Evolutionary conservation across 2,888 invertebrate genomes (phyloP), one percentile per base, ranked within the genome.

Genomic region (Amblyjoppa proteus): DNA sequence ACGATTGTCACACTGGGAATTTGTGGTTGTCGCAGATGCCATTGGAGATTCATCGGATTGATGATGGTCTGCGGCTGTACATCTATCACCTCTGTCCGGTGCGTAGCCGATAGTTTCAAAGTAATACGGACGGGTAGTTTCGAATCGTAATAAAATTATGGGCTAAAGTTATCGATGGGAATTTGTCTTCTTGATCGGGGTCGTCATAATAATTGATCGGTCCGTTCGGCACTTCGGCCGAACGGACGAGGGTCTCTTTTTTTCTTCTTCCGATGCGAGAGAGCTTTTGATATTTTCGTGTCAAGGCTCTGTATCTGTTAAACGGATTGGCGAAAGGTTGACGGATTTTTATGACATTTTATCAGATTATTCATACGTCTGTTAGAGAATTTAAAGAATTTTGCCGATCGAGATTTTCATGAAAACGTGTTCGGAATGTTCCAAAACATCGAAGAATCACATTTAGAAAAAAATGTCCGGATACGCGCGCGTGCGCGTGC

Each of bases 1-100:
- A 88, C 89, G 89, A 91, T 91, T 91, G 90, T 91, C 90, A 89
- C 90, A 87, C 86, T 90, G 91, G 91, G 91, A 90, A 90, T 90
- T 91, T 89, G 90, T 86, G 86, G 88, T 89, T 20, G 51, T 68
- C 51, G 49, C 80, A 69, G 80, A 84, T 84, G 74, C 75, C 84
- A 71, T 84, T 81, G 80, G 80, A 75, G 84, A 84, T 84, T 83
- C 78, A 58, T 81, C 75, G 68, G 81, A 81, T 81, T 81, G 75
- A 38, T 38, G 66, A 5, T 45, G 45, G 45, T 13, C 45, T 13
- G 13, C 13, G 38, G 76, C 20, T 53, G 38, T 76, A 53, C 66
- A 68, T 76, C 53, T 51, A 76, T 77, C 76, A 77, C 38, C 56
- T 53, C 41, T 16, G 16, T 16, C 16, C 68, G 3, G 68, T 51